These are phyloP conservation scores for Oxyruncus cristatus DNA, from an alignment of 2,113 vertebrate species.

Conservation along the genomic window DNA sequence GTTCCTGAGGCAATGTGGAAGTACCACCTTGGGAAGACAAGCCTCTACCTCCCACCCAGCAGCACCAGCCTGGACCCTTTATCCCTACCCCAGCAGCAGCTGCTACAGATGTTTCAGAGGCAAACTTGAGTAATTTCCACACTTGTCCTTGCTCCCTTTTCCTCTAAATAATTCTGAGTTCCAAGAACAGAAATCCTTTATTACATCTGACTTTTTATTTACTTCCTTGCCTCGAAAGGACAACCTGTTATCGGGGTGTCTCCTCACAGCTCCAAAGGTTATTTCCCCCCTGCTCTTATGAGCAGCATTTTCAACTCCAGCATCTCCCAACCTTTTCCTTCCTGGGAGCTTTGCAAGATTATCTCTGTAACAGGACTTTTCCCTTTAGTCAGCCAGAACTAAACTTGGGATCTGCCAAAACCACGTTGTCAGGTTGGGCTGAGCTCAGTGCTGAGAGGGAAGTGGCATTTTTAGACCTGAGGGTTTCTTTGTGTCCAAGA, in stretches of 20 bases:
- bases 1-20: neutral
- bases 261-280: neutral
- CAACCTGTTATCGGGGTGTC: neutral
- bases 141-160: accelerated
- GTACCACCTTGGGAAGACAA: accelerated
- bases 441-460: neutral
- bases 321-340: neutral
- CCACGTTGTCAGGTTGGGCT: neutral
- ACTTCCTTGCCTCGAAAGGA: neutral
- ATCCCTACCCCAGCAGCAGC: neutral
- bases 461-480: neutral
- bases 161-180: accelerated
- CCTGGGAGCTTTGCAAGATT: neutral
- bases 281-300: accelerated
- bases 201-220: neutral
- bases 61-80: neutral
- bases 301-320: neutral
- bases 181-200: neutral
- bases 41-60: neutral
- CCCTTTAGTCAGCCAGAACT: neutral
- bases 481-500: neutral
- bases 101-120: neutral
- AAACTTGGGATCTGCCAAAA: neutral
- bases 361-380: neutral
- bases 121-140: neutral